phyloP scores from a whole-genome alignment of 30 jellyfish, hydroid and myxozoan species.

The Pelagia noctiluca region DNA sequence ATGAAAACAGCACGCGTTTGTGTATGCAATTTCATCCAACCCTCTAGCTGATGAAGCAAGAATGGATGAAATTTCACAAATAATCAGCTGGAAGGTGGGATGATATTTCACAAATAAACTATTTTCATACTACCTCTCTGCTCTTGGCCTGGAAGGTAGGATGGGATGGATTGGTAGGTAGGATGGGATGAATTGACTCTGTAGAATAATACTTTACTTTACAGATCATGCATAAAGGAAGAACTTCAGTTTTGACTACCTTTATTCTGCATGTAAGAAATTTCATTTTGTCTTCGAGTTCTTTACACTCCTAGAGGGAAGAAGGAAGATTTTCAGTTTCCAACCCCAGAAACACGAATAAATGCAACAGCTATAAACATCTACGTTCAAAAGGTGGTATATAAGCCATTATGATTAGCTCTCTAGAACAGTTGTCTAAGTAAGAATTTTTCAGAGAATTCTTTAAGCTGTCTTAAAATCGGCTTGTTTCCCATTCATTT shows the following conservation, averaged over 20 bases:
- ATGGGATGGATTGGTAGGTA: neutral
- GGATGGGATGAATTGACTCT: neutral
- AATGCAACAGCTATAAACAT: neutral
- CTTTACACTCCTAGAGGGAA: constrained; percentile 1
- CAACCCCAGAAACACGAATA: too few relatives aligned
- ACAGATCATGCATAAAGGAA: neutral
- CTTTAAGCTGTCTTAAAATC: neutral
- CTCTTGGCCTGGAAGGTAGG: neutral
- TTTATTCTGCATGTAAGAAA: neutral
- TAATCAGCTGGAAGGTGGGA: neutral
- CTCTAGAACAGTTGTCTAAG: neutral
- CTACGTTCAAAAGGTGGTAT: neutral
- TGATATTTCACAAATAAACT: neutral
- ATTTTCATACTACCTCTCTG: neutral
- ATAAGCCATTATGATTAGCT: neutral
- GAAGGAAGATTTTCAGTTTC: too few relatives aligned
- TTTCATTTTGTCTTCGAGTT: neutral
- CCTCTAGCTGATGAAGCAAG: too few relatives aligned
- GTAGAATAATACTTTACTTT: too few relatives aligned
- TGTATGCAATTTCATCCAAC: too few relatives aligned
- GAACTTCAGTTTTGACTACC: neutral
- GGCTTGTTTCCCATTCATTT: neutral
- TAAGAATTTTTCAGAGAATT: neutral
- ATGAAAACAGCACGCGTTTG: too few relatives aligned
- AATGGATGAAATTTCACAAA: neutral